phyloP scores from a whole-genome alignment of 2,888 invertebrate genomes.

The Piscicola geometra region DNA sequence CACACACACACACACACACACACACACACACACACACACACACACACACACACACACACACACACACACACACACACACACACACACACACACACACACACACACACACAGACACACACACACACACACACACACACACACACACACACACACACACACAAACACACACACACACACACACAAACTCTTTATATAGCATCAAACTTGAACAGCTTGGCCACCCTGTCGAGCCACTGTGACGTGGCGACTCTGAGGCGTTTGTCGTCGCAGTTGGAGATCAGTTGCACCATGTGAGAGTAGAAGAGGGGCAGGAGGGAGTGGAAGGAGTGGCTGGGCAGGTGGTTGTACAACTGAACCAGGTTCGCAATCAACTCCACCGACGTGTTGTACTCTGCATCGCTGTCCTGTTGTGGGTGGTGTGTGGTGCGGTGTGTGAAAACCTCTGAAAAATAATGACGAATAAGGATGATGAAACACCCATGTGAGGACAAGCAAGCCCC shows the following conservation, averaged over 20 bases:
- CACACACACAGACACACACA: too few species aligned
- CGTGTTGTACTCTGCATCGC: background rate
- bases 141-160: too few species aligned
- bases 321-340: slow-evolving; percentile 3
- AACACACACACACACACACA: background rate
- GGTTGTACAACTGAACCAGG: slow-evolving; percentile 13
- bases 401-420: background rate
- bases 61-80: too few species aligned
- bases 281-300: slow-evolving; percentile 7
- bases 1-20: too few species aligned
- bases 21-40: too few species aligned
- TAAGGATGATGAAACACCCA: too few species aligned
- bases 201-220: slow-evolving; percentile 5
- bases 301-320: slow-evolving; percentile 17
- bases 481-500: too few species aligned
- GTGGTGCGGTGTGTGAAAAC: background rate
- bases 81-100: too few species aligned
- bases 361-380: background rate
- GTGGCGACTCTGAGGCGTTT: background rate
- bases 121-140: too few species aligned
- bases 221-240: background rate
- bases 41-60: too few species aligned
- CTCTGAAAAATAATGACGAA: too few species aligned
- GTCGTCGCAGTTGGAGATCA: slow-evolving; percentile 2
- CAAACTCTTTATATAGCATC: slow-evolving; percentile 8